Percentiles rank a stretch among this genome's conserved stretches.
These are phyloP conservation scores for Quadroppia sp. DNA, from an alignment of 2,888 invertebrate genomes.

Conservation along the genomic window DNA sequence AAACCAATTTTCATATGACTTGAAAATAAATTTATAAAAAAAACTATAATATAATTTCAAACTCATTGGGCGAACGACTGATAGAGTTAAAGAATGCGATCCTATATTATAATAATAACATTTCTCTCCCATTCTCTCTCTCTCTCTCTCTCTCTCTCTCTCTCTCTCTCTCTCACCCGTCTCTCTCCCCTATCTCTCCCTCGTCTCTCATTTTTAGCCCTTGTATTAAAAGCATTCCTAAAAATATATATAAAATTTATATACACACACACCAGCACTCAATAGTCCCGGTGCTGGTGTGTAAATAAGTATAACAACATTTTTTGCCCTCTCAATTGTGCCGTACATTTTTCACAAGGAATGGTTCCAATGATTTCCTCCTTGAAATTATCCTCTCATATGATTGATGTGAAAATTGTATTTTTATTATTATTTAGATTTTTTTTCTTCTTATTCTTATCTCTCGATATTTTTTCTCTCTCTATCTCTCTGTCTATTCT, in stretches of 20 bases:
- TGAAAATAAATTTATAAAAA: neutral
- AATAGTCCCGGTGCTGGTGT: too few species aligned
- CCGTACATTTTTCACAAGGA: constrained; percentile 17
- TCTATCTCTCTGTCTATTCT: too few species aligned
- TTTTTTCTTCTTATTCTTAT: neutral
- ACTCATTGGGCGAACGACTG: neutral
- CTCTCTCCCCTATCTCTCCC: too few species aligned
- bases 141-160: too few species aligned
- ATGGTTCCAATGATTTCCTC: constrained; percentile 4
- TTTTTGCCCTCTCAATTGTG: neutral
- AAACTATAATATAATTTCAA: neutral
- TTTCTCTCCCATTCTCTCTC: constrained; percentile 1
- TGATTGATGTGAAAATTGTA: constrained; percentile 13
- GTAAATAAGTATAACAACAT: constrained; percentile 20
- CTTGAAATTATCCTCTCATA: neutral
- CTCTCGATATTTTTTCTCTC: too few species aligned
- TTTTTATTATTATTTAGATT: neutral
- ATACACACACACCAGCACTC: neutral
- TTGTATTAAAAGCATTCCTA: neutral
- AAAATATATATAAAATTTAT: neutral
- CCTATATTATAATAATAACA: constrained; percentile 18
- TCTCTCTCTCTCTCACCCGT: too few species aligned
- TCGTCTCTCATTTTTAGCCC: too few species aligned
- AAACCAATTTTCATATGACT: constrained; percentile 4
- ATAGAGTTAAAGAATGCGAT: constrained; percentile 7